Conservation (phyloP, 2,797 vertebrate genomes). For the Apodemus agrarius region DNA sequence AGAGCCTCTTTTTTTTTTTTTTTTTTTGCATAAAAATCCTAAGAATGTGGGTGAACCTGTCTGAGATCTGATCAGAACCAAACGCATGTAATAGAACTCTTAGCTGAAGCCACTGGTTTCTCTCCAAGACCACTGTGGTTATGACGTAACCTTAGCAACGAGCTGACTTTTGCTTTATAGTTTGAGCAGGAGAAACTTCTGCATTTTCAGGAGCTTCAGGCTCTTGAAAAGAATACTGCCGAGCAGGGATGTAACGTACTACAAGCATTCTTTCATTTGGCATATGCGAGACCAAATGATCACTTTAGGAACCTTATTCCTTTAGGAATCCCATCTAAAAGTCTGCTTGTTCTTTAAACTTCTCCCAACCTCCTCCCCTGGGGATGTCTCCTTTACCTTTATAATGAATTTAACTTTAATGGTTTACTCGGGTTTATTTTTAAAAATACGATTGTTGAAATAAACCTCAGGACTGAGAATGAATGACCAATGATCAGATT, state of each 20-base stretch:
- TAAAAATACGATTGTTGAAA: not conserved
- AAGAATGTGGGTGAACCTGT: conserved; percentile 81
- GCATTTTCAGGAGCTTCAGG: conserved; percentile 16
- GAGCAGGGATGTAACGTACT: not conserved
- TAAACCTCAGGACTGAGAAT: not conserved
- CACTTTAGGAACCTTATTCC: not conserved
- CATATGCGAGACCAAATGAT: not conserved
- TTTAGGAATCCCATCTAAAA: not conserved
- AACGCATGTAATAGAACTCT: conserved; percentile 62
- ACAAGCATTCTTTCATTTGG: not conserved
- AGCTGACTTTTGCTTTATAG: conserved; percentile 16
- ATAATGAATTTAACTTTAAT: not conserved
- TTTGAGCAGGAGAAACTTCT: conserved; percentile 6
- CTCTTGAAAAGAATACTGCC: conserved; percentile 36
- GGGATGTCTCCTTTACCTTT: not conserved
- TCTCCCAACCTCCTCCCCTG: not conserved
- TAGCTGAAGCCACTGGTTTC: not conserved
- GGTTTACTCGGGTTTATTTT: not conserved
- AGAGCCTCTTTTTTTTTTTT: conserved; percentile 40
- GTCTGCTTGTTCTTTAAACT: not conserved
- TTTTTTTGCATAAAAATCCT: conserved; percentile 74
- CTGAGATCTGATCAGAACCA: conserved; percentile 73
- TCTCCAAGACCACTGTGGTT: conserved; percentile 20
- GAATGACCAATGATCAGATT: not conserved
- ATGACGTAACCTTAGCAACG: not conserved